Conservation (phyloP, 2,113 vertebrate species). For the Neotoma lepida region DNA sequence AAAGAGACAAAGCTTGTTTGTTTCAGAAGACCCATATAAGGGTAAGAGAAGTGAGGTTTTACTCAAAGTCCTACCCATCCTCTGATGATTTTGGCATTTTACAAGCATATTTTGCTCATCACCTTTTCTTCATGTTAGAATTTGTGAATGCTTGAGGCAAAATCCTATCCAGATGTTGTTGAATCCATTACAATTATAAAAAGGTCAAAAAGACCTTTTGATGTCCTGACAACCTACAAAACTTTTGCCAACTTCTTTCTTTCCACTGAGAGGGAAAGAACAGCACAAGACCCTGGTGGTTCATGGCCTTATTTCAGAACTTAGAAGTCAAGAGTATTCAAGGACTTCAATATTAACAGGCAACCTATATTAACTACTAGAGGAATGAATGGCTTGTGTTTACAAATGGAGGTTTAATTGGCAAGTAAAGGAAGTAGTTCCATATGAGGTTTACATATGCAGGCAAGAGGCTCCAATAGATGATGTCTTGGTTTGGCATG, state of each 20-base stretch:
- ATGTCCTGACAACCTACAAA: slow-evolving; percentile 51
- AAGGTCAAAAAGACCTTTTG: slow-evolving; percentile 49
- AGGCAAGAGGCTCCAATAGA: background rate
- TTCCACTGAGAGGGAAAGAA: slow-evolving; percentile 32
- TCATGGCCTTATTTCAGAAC: slow-evolving; percentile 52
- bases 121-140: slow-evolving; percentile 47
- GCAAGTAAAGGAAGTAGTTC: background rate
- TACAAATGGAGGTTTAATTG: slow-evolving; percentile 8
- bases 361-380: background rate
- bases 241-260: slow-evolving; percentile 52
- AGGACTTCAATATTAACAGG: background rate
- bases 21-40: background rate
- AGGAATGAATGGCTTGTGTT: background rate
- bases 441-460: slow-evolving; percentile 13
- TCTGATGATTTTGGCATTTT: slow-evolving; percentile 12
- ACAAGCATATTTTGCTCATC: slow-evolving; percentile 45
- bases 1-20: background rate
- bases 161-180: slow-evolving; percentile 62
- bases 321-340: slow-evolving; percentile 44
- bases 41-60: background rate
- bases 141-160: background rate
- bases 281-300: background rate
- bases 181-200: slow-evolving; percentile 52
- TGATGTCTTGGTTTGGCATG: background rate
- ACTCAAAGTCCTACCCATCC: background rate